phyloP scores from a whole-genome alignment of 64 coral and sea anemone species.

The Dendrophyllia cribrosa region DNA sequence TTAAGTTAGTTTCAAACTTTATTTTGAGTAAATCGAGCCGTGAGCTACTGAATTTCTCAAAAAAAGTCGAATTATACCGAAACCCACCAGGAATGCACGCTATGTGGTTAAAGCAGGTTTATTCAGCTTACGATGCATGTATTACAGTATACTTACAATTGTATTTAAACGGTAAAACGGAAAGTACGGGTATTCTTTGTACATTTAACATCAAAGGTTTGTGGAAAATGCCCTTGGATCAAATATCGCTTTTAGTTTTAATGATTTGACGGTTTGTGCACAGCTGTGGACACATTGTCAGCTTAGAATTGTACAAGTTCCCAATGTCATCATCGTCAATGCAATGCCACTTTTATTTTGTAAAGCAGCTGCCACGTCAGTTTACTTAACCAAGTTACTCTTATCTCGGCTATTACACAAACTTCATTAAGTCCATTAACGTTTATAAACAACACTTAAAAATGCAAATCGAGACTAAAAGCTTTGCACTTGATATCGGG shows the following conservation, averaged over 20 bases:
- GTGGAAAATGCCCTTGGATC: background rate
- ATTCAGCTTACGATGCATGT: too few relatives aligned
- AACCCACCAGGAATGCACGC: too few relatives aligned
- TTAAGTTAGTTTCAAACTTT: too few relatives aligned
- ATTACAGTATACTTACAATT: too few relatives aligned
- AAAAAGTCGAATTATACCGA: too few relatives aligned
- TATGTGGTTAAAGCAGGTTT: too few relatives aligned
- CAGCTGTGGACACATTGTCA: background rate
- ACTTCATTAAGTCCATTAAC: constrained; percentile 22
- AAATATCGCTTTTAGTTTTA: background rate
- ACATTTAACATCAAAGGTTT: background rate
- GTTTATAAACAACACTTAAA: background rate
- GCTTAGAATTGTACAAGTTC: background rate
- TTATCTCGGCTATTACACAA: background rate
- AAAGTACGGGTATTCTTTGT: too few relatives aligned
- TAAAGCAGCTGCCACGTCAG: background rate
- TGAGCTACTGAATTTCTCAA: too few relatives aligned
- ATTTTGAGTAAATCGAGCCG: too few relatives aligned
- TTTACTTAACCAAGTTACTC: background rate
- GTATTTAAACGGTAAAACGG: too few relatives aligned
- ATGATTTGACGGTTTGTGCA: background rate
- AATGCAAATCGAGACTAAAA: constrained; percentile 14
- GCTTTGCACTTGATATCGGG: background rate
- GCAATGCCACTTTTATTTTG: background rate
- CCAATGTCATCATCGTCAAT: too few relatives aligned